Evolutionary conservation across 2,113 vertebrate genomes (phyloP), one percentile per base, ranked within the genome.

Genomic region (Ammodytes dubius): DNA sequence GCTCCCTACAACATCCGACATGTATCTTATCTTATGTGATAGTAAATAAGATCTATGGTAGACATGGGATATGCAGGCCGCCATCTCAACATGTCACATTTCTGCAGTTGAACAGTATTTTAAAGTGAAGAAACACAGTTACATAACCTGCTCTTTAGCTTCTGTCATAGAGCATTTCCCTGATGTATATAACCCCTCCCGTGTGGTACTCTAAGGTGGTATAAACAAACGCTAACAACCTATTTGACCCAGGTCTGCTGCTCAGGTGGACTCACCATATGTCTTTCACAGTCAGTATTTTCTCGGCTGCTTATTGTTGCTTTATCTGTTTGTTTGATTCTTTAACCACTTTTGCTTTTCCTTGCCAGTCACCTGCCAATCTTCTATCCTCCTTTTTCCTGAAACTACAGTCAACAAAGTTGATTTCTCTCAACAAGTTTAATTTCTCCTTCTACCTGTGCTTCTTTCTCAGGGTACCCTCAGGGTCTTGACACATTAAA

Each of bases 221-320:
- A 10, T 13, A 75, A 67, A 65, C 4, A 42, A 63, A 4, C 4
- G 0, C 7, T 15, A 5, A 19, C 27, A 5, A 19, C 27, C 40
- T 65, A 1, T 68, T 42, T 1, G 84, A 91, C 83, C 86, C 89
- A 90, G 86, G 87, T 90, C 81, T 90, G 84, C 58, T n/a, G 66
- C 0, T 82, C 11, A 73, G 78, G 66, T 46, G 74, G 82, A 84
- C 71, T 2, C 15, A 46, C 56, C 50, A 15, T 67, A 0, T 79
- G 70, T 92, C 74, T 83, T 56, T 83, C 56, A 79, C 74, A 52
- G 46, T 86, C 76, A 75, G 45, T 72, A 27, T 86, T 70, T 76
- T 89, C 84, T 93, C 74, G 67, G 92, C 91, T 93, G 91, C 91
- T 90, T 79, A 84, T 71, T 84, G 87, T 92, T 93, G 87, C 89